These are phyloP conservation scores for Anagrus nilaparvatae DNA, from an alignment of 1,140 invertebrate species.

Conservation along the genomic window DNA sequence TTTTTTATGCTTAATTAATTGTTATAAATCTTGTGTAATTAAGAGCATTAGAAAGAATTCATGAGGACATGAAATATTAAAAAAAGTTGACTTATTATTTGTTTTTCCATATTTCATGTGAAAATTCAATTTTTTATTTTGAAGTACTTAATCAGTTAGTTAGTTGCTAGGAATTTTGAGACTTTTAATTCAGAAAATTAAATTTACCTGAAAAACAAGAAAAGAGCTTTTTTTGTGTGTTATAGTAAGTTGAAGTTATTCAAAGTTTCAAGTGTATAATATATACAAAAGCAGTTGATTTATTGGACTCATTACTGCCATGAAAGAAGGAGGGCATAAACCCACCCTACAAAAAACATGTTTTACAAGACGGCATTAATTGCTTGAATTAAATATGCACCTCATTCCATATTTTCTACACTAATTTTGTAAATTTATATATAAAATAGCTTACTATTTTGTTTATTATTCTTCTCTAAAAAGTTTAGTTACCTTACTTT, in stretches of 20 bases:
- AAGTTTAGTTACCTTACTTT: no score
- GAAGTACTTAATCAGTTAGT: no score
- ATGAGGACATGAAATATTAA: no score
- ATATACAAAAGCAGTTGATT: slow-evolving; percentile 43
- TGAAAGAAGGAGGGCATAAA: slow-evolving; percentile 4
- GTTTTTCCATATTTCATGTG: no score
- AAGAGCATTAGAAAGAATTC: slow-evolving; percentile 27
- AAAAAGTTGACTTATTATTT: no score
- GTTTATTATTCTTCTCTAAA: no score
- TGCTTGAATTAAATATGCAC: slow-evolving; percentile 46
- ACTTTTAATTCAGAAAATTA: no score
- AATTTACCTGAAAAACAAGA: slow-evolving; percentile 16
- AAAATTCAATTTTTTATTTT: no score
- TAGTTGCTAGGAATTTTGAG: no score
- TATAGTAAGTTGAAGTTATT: slow-evolving; percentile 37
- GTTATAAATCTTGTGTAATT: slow-evolving; percentile 33
- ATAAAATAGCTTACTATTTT: no score
- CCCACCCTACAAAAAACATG: slow-evolving; percentile 39
- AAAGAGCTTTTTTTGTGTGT: slow-evolving; percentile 25
- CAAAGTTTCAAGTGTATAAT: slow-evolving; percentile 39
- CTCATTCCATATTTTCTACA: slow-evolving; percentile 27
- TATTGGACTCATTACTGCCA: slow-evolving; percentile 44
- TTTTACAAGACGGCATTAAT: slow-evolving; percentile 47
- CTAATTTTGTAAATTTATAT: no score
- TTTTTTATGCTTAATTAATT: slow-evolving; percentile 40